Evolutionary conservation across 2,797 vertebrate species (phyloP).

Genomic region (Argentina silus): DNA sequence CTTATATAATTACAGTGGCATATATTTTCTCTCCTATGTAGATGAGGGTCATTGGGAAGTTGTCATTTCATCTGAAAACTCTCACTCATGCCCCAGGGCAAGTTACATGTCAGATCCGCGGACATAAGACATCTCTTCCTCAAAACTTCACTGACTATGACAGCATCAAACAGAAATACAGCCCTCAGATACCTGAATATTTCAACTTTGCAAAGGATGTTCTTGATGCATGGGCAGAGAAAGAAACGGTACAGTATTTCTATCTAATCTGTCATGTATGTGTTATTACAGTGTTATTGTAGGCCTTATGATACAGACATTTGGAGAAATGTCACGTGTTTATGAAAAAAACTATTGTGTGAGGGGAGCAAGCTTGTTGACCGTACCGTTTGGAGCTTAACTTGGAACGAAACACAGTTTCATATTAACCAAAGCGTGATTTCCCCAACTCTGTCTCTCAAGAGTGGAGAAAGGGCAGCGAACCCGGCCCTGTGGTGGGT

Average conservation of each 20-base stretch:
- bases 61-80: not conserved
- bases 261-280: not conserved
- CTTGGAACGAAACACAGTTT: too few species aligned
- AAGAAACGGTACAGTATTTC: constrained; percentile 71
- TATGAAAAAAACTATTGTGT: too few species aligned
- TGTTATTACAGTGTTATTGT: too few species aligned
- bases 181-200: constrained; percentile 70
- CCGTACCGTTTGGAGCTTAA: too few species aligned
- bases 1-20: not conserved
- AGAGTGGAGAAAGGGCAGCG: not conserved
- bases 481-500: constrained; percentile 10
- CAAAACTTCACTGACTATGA: constrained; percentile 77
- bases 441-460: not conserved
- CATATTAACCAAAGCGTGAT: too few species aligned
- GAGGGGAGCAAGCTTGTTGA: too few species aligned
- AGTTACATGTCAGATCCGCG: not conserved
- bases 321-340: too few species aligned
- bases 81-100: not conserved
- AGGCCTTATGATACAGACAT: too few species aligned
- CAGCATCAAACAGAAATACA: constrained; percentile 67
- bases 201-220: constrained; percentile 86
- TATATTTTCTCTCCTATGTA: not conserved
- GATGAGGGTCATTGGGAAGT: constrained; percentile 14
- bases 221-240: constrained; percentile 78
- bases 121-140: constrained; percentile 42